phyloP scores from a whole-genome alignment of 2,888 invertebrate species.

The Leucozona laternaria region DNA sequence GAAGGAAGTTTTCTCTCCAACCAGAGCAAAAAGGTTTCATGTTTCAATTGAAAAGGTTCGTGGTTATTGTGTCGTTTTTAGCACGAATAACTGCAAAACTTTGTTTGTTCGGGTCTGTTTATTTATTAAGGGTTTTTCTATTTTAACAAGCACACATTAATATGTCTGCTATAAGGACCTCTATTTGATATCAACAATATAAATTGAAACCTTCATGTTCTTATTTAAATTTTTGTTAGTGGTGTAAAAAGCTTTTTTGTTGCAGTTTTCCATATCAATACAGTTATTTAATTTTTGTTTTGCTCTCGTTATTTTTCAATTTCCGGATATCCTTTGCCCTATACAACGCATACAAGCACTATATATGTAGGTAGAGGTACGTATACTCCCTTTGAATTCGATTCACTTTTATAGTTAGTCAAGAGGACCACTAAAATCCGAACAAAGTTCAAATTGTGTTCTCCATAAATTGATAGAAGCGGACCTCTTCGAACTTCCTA shows the following conservation, averaged over 20 bases:
- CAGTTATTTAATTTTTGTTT: constrained; percentile 42
- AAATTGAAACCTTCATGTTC: no score
- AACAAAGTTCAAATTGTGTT: constrained; percentile 53
- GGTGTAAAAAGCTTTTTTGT: constrained; percentile 16
- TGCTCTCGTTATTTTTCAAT: constrained; percentile 40
- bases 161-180: neutral
- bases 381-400: constrained; percentile 14
- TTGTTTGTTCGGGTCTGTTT: neutral
- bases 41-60: neutral
- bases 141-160: constrained; percentile 1
- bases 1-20: neutral
- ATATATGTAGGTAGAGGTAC: no score
- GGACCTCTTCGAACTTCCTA: constrained; percentile 50
- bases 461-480: constrained; percentile 64
- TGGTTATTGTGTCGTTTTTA: neutral
- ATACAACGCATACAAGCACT: neutral
- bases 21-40: neutral
- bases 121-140: neutral
- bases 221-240: neutral
- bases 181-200: neutral
- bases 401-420: constrained; percentile 18
- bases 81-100: neutral
- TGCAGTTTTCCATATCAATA: constrained; percentile 17
- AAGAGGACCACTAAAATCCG: constrained; percentile 31
- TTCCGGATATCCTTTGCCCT: constrained; percentile 53